A percentile compares a stretch with the other conserved stretches of the same genome.
phyloP scores from a whole-genome alignment of 2,797 vertebrate species.

The Rhinoraja longicauda region DNA sequence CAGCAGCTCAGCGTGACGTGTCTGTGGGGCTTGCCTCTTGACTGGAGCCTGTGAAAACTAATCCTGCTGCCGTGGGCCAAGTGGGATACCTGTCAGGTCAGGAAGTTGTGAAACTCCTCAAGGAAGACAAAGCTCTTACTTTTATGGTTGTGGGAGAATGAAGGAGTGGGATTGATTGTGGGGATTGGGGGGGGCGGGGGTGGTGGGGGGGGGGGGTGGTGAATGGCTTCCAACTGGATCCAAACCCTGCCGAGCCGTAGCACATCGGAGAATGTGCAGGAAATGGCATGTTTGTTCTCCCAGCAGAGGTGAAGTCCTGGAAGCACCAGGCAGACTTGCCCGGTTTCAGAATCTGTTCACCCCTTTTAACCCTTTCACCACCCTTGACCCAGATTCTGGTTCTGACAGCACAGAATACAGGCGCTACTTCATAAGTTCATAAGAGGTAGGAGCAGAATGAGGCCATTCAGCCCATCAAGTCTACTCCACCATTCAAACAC shows the following conservation, averaged over 20 bases:
- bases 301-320: neutral
- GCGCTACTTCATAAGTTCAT: no score
- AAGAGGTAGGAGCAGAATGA: no score
- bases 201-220: neutral
- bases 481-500: no score
- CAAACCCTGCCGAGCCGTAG: neutral
- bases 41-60: conserved; percentile 27
- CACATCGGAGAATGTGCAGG: neutral
- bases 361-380: conserved; percentile 20
- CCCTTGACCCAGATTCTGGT: neutral
- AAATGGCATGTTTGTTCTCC: neutral
- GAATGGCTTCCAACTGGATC: neutral
- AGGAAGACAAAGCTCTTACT: neutral
- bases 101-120: neutral
- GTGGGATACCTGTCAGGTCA: conserved; percentile 22
- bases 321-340: neutral
- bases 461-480: no score
- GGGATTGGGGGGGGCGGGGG: no score
- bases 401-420: neutral
- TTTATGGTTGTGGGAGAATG: neutral
- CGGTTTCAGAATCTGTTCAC: neutral
- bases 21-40: conserved; percentile 9
- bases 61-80: conserved; percentile 19
- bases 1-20: neutral
- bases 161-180: neutral